Evolutionary conservation across 2,888 invertebrate species (phyloP), one percentile per base, ranked within the genome.

Genomic region (Drepana falcataria): DNA sequence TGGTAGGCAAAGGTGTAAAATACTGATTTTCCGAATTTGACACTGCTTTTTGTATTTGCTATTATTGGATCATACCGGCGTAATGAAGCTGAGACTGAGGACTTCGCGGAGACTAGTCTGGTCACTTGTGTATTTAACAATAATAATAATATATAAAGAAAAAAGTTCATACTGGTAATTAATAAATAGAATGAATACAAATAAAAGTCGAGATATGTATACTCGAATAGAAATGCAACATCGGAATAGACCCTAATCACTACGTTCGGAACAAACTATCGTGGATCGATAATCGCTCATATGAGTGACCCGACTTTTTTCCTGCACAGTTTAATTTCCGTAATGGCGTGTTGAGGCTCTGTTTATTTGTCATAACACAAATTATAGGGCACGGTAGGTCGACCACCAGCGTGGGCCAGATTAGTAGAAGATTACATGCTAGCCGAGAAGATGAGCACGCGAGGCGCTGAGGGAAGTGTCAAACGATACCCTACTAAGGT

Each of bases 351-450:
- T 59, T 57, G 58, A 54, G 49, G 7, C 54, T 55, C 55, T 63
- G 65, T 68, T 72, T 74, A 73, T 73, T 75, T 67, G 70, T 69
- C 68, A 71, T 69, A 71, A 71, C 55, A 60, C 67, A 71, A 67
- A 72, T 75, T 68, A 74, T 58, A 67, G 65, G 58, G 58, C 47
- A 56, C 55, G 58, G 60, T 56, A 62, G 56, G 47, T 55, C 61
- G 77, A 69, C 76, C 77, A 77, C 76, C 77, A 65, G 70, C 70
- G 63, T 64, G 58, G 68, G 57, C 59, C 52, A 65, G 63, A 72
- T 75, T 73, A 68, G 55, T 64, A 49, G 59, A 59, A 71, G 67
- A 69, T 70, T 60, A 69, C 63, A 53, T 44, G 9, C 53, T 60
- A 59, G 55, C 54, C 61, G 58, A 57, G 55, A 63, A 44, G 44